These are phyloP conservation scores for Thymelicus lineola DNA, from an alignment of 2,888 invertebrate genomes.

Conservation along the genomic window DNA sequence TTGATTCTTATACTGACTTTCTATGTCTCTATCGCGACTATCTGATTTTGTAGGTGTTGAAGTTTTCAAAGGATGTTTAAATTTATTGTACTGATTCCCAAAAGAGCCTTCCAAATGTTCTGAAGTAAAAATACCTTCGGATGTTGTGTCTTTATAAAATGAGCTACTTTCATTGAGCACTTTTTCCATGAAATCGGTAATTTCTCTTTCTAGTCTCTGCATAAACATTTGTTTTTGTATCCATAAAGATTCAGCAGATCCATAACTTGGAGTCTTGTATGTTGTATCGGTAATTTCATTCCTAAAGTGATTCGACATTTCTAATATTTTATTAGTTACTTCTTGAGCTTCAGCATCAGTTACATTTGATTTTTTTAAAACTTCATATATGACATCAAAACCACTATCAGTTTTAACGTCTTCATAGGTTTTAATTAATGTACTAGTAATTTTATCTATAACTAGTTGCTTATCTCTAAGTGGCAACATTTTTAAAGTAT, in stretches of 20 bases:
- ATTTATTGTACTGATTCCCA: slow-evolving; percentile 5
- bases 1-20: slow-evolving; percentile 21
- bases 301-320: slow-evolving; percentile 18
- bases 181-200: slow-evolving; percentile 34
- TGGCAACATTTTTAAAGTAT: slow-evolving; percentile 4
- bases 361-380: slow-evolving; percentile 16
- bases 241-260: slow-evolving; percentile 14
- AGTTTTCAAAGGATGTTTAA: slow-evolving; percentile 22
- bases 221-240: slow-evolving; percentile 31
- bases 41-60: slow-evolving; percentile 21
- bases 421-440: slow-evolving; percentile 1
- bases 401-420: neutral
- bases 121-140: neutral
- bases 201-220: slow-evolving; percentile 30
- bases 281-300: slow-evolving; percentile 2
- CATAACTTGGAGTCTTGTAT: neutral
- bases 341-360: slow-evolving; percentile 14
- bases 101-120: neutral
- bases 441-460: slow-evolving; percentile 10
- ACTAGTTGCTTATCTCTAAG: slow-evolving; percentile 5
- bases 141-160: slow-evolving; percentile 13
- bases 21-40: neutral
- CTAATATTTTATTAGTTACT: slow-evolving; percentile 19
- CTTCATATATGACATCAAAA: slow-evolving; percentile 11
- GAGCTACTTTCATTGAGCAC: slow-evolving; percentile 30